Evolutionary conservation across 1,140 invertebrate species (phyloP), one percentile per base, ranked within the genome.

Genomic region (Gryllus bimaculatus): DNA sequence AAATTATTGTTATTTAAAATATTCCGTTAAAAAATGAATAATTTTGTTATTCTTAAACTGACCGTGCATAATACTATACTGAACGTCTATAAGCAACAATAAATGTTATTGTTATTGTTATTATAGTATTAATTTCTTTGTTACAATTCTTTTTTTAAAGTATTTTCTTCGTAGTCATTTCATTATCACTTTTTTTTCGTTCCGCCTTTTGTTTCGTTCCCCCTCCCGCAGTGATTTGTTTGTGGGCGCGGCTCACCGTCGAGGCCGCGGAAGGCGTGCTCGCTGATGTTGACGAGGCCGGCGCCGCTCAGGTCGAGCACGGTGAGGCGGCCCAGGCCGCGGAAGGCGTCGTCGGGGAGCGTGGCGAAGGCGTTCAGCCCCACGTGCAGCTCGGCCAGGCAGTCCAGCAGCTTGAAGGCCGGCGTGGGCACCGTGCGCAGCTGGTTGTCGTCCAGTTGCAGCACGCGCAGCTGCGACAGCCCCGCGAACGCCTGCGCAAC

Each of bases 371-470:
- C 91, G 83, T 97, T 97, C 80, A 93, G 88, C 2, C 94, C 94
- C 21, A 97, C 88, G 82, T 95, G 93, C 7, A 97, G 85, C 83
- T 95, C 94, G 0, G 93, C 94, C 48, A 96, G 86, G 80, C 91
- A 91, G 54, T 91, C 90, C 80, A 96, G 84, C 0, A 92, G 88
- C 15, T 89, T 88, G 80, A 95, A 91, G 0, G 93, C 91, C 12
- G 89, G 83, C 3, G 92, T 93, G 8, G 94, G 94, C 7, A 96
- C 91, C 0, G 89, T 86, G 80, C 88, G 91, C 54, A 97, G 86
- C 77, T 93, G 91, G 85, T 97, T 98, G 83, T 96, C 93, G 82
- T 96, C 93, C 74, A 97, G 86, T 83, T 94, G 93, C 0, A 98
- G 86, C 0, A 93, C 92, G 77, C 93, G 87, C 48, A 97, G 88